Base-by-base conservation (phyloP, 2,888 invertebrate species). In the Drosophila atripex region DNA sequence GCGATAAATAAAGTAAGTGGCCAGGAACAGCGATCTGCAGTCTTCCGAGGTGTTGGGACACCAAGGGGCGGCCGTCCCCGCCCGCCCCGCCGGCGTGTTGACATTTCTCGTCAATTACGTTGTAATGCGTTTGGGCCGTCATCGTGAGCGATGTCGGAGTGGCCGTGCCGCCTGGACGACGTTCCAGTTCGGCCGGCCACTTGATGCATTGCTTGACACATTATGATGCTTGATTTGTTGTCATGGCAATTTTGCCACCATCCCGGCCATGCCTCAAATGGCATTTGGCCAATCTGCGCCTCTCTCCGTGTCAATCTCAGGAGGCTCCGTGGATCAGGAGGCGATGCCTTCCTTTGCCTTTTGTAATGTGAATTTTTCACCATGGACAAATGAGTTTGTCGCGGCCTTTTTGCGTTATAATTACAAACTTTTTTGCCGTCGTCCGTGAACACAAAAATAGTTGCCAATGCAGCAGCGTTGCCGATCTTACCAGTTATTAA, bases 91-190 rank as follows among this genome's bases (percentile, higher is more conserved):
- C 57, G 69, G 79, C 85, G 90, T 88, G 89, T 82, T 89, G 89
- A 84, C 88, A 89, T 88, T 89, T 79, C 88, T 82, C 90, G 88
- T 87, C 88, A 89, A 88, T 88, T 88, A 89, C 88, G 86, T 86
- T 88, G 89, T 89, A 87, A 85, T 88, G 83, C 76, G 73, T 72
- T 78, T 76, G 72, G 53, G 28, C 54, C 60, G 70, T 54, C 51
- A 53, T 46, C 38, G 56, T 55, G 43, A 39, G 41, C 46, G 25
- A 14, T 12, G 35, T 52, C 54, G 11, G 28, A 18, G 52, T 47
- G 46, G 35, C 38, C 39, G 47, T 14, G 18, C 41, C 41, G 72
- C 71, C 59, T 39, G 39, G 51, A 71, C 63, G 63, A 61, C 63
- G 72, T 47, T 71, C 49, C 57, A 82, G 63, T 82, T 66, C 78